phyloP scores from a whole-genome alignment of 1,140 invertebrate species.

The Philotrypesis tridentata region DNA sequence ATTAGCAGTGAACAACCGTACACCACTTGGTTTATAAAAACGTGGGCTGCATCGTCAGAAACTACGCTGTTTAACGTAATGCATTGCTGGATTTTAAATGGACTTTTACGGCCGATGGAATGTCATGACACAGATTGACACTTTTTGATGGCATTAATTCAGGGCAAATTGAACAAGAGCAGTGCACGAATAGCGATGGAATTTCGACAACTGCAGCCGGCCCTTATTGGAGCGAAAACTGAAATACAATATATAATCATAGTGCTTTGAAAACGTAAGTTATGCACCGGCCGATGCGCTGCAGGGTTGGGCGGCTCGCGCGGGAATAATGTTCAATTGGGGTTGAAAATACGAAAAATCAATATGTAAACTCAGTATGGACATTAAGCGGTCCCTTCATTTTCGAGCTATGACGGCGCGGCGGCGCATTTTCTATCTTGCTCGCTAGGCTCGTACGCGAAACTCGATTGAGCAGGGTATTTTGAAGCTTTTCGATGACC shows the following conservation, averaged over 20 bases:
- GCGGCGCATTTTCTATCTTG: not conserved
- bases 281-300: not conserved
- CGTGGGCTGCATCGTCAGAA: not conserved
- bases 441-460: not conserved
- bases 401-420: not conserved
- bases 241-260: conserved; percentile 29
- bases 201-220: not conserved
- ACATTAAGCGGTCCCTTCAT: conserved; percentile 37
- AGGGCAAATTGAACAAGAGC: not conserved
- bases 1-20: not conserved
- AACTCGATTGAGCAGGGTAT: conserved; percentile 9
- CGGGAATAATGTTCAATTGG: conserved; percentile 19
- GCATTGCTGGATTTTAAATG: not conserved
- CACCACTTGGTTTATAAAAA: not conserved
- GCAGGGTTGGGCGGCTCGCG: not conserved
- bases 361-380: conserved; percentile 5
- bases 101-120: not conserved
- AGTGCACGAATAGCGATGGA: not conserved
- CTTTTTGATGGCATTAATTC: conserved; percentile 16
- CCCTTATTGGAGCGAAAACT: not conserved
- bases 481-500: conserved; percentile 9
- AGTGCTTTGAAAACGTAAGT: conserved; percentile 27
- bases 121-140: not conserved
- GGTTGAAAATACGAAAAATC: conserved; percentile 23
- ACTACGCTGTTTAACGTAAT: not conserved